Evolutionary conservation across 2,113 vertebrate genomes (phyloP).

Genomic region (Petrocephalus microphthalmus): DNA sequence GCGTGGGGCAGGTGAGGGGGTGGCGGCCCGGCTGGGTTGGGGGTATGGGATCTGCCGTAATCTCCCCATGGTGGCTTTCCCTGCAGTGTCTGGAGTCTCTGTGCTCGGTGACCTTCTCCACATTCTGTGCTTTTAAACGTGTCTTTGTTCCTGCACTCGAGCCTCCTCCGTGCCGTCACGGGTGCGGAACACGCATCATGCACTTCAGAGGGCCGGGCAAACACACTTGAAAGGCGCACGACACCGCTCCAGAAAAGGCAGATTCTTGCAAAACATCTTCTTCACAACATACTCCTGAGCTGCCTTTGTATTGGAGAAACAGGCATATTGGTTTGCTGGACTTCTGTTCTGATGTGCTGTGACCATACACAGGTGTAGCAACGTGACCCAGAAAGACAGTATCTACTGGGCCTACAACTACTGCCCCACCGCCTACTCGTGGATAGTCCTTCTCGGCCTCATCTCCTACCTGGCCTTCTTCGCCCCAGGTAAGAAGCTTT

Average conservation of each 20-base stretch:
- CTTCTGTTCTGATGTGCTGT: background rate
- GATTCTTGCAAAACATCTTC: background rate
- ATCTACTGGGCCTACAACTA: conserved; percentile 92
- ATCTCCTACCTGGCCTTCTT: conserved; percentile 88
- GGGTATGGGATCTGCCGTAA: background rate
- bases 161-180: background rate
- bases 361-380: conserved; percentile 70
- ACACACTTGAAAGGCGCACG: background rate
- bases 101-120: background rate
- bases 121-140: background rate
- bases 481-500: conserved; percentile 75
- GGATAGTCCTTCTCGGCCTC: conserved; percentile 84
- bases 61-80: background rate
- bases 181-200: background rate
- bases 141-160: background rate
- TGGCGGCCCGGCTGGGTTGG: conserved; percentile 12
- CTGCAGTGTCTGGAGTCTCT: background rate
- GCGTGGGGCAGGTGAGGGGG: conserved; percentile 91
- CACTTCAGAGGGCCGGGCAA: background rate
- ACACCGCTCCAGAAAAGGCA: background rate
- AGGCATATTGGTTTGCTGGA: background rate
- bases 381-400: conserved; percentile 58
- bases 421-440: conserved; percentile 88
- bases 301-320: background rate
- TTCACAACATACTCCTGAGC: background rate